Evolutionary conservation across 2,113 vertebrate genomes (phyloP), one percentile per base, ranked within the genome.

Genomic region (Oriolus oriolus): DNA sequence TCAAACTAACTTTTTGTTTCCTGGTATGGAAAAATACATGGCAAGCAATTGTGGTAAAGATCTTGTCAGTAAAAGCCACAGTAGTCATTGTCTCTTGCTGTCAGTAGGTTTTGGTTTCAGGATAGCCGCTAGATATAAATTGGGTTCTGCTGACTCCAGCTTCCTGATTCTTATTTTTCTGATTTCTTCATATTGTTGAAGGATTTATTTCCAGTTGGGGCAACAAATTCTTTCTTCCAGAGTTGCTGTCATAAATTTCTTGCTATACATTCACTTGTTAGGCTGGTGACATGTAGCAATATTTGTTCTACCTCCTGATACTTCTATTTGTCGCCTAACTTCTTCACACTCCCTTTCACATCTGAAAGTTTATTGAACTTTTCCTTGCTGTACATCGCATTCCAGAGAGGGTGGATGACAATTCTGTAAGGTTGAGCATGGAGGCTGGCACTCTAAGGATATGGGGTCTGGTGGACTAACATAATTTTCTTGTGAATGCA

Each of bases 351-450:
- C 17, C n/a, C 54, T 93, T 96, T 95, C 69, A 77, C 87, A 93
- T 87, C 30, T 77, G 85, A 95, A 96, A 93, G 77, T 31, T 16
- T 60, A 79, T 81, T 97, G 92, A 96, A 71, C 87, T 95, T 85
- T 91, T 95, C 12, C 10, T 85, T 28, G 27, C 8, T 44, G 22
- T 77, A 42, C 16, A 68, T 87, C 80, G 83, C 30, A 65, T 84
- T 75, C 71, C 56, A 92, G 87, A 87, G 35, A 71, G 49, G 26
- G 42, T 44, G n/a, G 56, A 73, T 92, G 83, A 60, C 69, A 95
- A 52, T 96, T 95, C 75, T 85, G 30, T 69, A 78, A 93, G 57
- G 35, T 13, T 89, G 84, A 95, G 31, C 41, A 47, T 41, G 54
- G 54, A 95, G 60, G 12, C 39, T 93, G 80, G 22, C 47, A 66